A percentile compares a stretch with the other conserved stretches of the same genome.
Conservation (phyloP, 2,888 invertebrate genomes). For the Platycnemis pennipes region DNA sequence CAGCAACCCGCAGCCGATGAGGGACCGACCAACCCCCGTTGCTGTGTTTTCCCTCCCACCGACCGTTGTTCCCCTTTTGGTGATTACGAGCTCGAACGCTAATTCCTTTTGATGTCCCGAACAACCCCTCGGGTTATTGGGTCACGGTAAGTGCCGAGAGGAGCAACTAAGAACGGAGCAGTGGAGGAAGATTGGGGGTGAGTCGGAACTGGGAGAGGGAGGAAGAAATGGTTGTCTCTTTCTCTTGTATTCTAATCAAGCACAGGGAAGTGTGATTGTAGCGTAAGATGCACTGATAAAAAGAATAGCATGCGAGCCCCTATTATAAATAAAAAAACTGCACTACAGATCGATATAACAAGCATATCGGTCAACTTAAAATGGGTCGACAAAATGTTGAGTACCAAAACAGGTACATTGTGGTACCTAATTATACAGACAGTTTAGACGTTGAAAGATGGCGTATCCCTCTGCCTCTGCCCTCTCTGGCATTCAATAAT, state of each 20-base stretch:
- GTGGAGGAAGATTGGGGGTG: background rate
- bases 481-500: too few relatives aligned
- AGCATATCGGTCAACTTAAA: too few relatives aligned
- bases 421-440: too few relatives aligned
- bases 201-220: background rate
- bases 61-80: background rate
- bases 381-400: too few relatives aligned
- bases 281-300: background rate
- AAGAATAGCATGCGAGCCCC: background rate
- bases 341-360: too few relatives aligned
- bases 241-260: background rate
- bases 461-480: too few relatives aligned
- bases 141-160: background rate
- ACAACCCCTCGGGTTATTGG: background rate
- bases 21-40: background rate
- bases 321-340: too few relatives aligned
- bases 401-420: too few relatives aligned
- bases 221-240: background rate
- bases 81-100: background rate
- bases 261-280: background rate
- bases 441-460: too few relatives aligned
- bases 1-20: background rate
- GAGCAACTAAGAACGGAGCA: background rate
- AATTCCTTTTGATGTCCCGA: background rate
- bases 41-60: background rate